Evolutionary conservation across 1,140 invertebrate species (phyloP), one percentile per base, ranked within the genome.

Genomic region (Melipona quadrifasciata): DNA sequence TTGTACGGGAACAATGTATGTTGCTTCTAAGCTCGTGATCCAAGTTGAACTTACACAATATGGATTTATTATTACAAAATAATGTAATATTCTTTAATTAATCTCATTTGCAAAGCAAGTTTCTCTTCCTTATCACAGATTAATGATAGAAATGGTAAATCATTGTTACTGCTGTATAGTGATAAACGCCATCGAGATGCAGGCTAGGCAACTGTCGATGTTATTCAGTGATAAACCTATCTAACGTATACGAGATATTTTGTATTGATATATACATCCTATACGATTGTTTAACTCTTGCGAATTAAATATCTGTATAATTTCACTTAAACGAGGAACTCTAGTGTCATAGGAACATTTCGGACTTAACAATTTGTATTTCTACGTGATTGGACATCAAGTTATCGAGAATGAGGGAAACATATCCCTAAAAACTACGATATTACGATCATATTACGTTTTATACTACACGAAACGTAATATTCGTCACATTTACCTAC

Each of bases 91-190:
- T 24, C 8, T 47, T n/a, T 55, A 67, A 76, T 57, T 24, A 27
- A 82, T 53, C 68, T 3, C 19, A 53, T 14, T 21, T 6, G 11
- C 21, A 39, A 76, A 5, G 24, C 17, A 24, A n/a, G 57, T 21
- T 31, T 47, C 27, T 74, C 27, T 24, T 34, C 21, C n/a, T 82
- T 76, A 68, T 82, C 80, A 82, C 80, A 82, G 80, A 57, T 68
- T 57, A 75, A 81, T 24, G 61, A 82, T 31, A 82, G 73, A 76
- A 82, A 68, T 68, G 68, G 64, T 61, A 82, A 64, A 82, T 53
- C 65, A 10, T 68, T 47, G 51, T 47, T 51, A 17, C 19, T 27
- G 51, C 51, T 82, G 1, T 76, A 82, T 67, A 76, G 72, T 64
- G n/a, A 82, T 19, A 82, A 82, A 82, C 47, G 58, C 31, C 75